Evolutionary conservation across 2,888 invertebrate genomes (phyloP).

Genomic region (Vanessa cardui): DNA sequence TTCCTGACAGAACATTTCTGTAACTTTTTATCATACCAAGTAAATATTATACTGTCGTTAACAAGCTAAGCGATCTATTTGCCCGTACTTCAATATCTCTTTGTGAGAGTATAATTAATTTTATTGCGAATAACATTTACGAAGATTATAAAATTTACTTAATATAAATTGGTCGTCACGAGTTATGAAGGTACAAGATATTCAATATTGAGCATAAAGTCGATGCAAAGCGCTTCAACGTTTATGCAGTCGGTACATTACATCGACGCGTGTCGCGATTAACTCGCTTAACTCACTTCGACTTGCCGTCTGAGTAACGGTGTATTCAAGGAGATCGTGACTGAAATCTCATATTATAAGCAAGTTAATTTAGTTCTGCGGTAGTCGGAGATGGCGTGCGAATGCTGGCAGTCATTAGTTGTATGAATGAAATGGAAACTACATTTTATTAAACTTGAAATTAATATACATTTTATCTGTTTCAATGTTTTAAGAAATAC

Average conservation of each 20-base stretch:
- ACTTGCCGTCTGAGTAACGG: constrained; percentile 52
- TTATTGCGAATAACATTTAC: neutral
- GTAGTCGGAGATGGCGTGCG: constrained; percentile 32
- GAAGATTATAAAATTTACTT: neutral
- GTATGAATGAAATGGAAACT: constrained; percentile 3
- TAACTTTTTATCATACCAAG: no score
- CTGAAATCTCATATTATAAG: constrained; percentile 66
- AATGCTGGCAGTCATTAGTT: constrained; percentile 22
- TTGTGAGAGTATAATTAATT: neutral
- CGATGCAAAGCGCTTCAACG: constrained; percentile 36
- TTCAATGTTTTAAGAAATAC: no score
- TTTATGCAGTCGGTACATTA: constrained; percentile 50
- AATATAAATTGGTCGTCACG: constrained; percentile 9
- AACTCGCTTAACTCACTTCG: constrained; percentile 60
- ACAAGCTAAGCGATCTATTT: no score
- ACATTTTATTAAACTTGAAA: neutral
- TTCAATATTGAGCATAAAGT: constrained; percentile 31
- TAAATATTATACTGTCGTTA: no score
- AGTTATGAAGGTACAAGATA: constrained; percentile 15
- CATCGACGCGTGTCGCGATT: constrained; percentile 65
- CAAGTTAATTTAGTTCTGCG: constrained; percentile 56
- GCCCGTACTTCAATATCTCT: neutral
- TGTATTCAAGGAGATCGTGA: constrained; percentile 62
- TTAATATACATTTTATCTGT: neutral
- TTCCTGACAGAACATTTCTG: no score